Evolutionary conservation across 2,113 vertebrate species (phyloP), one percentile per base, ranked within the genome.

Genomic region (Pteruthius melanotis): DNA sequence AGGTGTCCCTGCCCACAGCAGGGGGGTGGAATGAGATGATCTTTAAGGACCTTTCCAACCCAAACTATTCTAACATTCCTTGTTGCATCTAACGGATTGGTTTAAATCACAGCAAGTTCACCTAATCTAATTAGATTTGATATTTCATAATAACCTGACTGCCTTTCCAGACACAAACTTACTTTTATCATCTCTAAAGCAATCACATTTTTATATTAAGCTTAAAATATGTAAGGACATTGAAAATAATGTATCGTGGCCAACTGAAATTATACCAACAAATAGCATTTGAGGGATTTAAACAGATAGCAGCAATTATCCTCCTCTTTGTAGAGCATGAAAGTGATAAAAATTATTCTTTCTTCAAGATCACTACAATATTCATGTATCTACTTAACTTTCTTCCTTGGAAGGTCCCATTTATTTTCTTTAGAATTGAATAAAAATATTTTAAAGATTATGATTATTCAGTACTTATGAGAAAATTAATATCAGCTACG

Each of bases 371-470:
- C 68, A 66, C 70, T 96, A 76, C 68, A 97, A 96, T 97, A 97
- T 95, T 97, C 95, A 95, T 91, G 92, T 95, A 95, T 64, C 95
- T 91, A 85, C 83, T 95, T 96, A 97, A 97, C 95, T 96, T 92
- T 90, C 76, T 71, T 94, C 71, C 72, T 90, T 74, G 68, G 64
- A 96, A 97, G 88, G 71, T 79, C 83, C 56, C 85, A 96, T 96
- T 98, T 97, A 61, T 96, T 97, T 96, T 90, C 83, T 95, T 96
- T 94, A 92, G 66, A 97, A 95, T 93, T 82, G 39, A 97, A 96
- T 77, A 96, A 92, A 74, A 72, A 91, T 53, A 92, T 96, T 96
- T 93, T 77, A 91, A 96, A 96, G 95, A 95, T 89, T 89, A 83
- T 87, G 74, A 97, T 95, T 95, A 82, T 60, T 95, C 52, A 70